A percentile compares a stretch with the other conserved stretches of the same genome.
Evolutionary conservation across 1,140 invertebrate species (phyloP).

Genomic region (Nixonia krombeini): DNA sequence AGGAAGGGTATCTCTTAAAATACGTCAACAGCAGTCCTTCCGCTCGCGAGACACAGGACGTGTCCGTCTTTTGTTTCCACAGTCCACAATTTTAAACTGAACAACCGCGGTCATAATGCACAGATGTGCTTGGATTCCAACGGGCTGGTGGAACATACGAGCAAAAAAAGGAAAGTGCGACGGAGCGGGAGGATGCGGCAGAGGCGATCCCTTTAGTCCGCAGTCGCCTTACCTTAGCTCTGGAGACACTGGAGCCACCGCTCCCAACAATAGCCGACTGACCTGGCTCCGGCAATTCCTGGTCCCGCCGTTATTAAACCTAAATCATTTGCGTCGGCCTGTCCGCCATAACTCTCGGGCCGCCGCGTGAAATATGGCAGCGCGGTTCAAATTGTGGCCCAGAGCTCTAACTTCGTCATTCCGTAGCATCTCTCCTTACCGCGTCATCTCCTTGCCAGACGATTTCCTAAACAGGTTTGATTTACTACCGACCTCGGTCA

Average conservation of each 20-base stretch:
- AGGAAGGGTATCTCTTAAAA: no score
- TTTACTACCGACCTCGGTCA: slow-evolving; percentile 49
- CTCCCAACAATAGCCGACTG: slow-evolving; percentile 57
- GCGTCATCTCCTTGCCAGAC: slow-evolving; percentile 53
- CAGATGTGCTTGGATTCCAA: no score
- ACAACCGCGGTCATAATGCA: no score
- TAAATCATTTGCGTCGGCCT: slow-evolving; percentile 68
- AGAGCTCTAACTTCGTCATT: slow-evolving; percentile 52
- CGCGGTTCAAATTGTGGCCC: slow-evolving; percentile 67
- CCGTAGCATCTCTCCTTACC: slow-evolving; percentile 39
- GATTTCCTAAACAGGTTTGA: slow-evolving; percentile 59
- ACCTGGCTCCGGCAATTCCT: slow-evolving; percentile 52
- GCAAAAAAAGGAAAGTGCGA: slow-evolving; percentile 10
- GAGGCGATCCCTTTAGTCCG: no score
- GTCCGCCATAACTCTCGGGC: slow-evolving; percentile 64
- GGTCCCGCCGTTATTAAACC: slow-evolving; percentile 66
- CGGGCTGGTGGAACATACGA: neutral
- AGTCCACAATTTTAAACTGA: no score
- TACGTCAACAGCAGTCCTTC: no score
- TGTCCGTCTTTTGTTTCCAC: no score
- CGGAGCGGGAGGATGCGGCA: neutral
- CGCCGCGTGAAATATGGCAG: slow-evolving; percentile 62
- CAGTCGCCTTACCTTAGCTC: neutral
- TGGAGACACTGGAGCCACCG: slow-evolving; percentile 11
- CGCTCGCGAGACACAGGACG: no score